Base-by-base conservation (phyloP, 35 echinoderm and acorn worm genomes). In the Holothuria glaberrima region DNA sequence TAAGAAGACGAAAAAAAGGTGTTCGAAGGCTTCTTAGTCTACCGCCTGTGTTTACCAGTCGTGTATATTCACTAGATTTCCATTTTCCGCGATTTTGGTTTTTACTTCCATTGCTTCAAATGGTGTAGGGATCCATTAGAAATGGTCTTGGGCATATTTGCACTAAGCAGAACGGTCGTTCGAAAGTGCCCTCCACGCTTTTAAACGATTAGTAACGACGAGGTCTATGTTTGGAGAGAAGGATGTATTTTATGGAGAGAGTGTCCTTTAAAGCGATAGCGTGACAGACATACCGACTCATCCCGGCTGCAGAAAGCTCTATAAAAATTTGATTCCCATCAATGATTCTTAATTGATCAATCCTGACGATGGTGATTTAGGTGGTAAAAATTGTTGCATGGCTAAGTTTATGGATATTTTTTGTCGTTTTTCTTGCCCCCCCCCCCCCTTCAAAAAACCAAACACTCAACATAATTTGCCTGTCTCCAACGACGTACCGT, bases 151-250 rank as follows among this genome's bases (percentile, higher is more conserved):
- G 74, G 74, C 50, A 78, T 78, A 78, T 78, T 78, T 78, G 74
- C 74, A 78, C 50, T 78, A 50, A 78, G 74, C 74, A 48, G 74
- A 78, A 78, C 74, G 74, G 74, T 48, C 36, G 74, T 78, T 48
- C n/a, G 38, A 78, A 78, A 78, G 74, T 78, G 74, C 74, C 74
- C 74, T 78, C 74, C 74, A 78, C 74, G 74, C 74, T 78, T 78
- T 78, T 78, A 78, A 78, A 78, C 74, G 74, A 78, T 78, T 78
- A 50, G 74, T 12, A 48, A 33, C 25, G 74, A 78, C 38, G 44
- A 22, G 44, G 74, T 78, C 38, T 78, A 48, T 78, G 74, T 78
- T 78, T 78, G 74, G 74, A 78, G 74, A 48, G 74, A 38, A 48
- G 38, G 44, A 78, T 78, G 74, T 28, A 78, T 78, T 78, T 78